Percentiles rank a stretch among this genome's conserved stretches.
phyloP scores from a whole-genome alignment of 2,888 invertebrate species.

The Xanthorhoe designata region DNA sequence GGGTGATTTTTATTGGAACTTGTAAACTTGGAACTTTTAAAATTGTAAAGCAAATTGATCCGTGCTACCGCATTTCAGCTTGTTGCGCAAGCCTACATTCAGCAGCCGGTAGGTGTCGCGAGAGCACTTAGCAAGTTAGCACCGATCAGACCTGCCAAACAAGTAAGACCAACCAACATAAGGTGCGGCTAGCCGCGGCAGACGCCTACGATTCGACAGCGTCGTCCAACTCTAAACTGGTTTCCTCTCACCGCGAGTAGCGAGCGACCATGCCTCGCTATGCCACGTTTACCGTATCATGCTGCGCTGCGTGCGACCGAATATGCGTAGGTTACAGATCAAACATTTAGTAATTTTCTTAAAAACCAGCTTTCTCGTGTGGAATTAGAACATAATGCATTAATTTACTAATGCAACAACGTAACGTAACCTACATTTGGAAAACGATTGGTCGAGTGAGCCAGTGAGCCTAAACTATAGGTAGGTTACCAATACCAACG shows the following conservation, averaged over 20 bases:
- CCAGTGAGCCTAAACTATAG: neutral
- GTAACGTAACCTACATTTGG: neutral
- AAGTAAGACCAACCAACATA: slow-evolving; percentile 34
- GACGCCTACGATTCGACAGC: slow-evolving; percentile 64
- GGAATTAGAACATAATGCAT: neutral
- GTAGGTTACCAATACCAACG: too few relatives aligned
- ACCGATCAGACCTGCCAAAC: slow-evolving; percentile 18
- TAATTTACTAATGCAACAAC: neutral
- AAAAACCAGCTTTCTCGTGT: slow-evolving; percentile 9
- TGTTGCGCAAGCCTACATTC: slow-evolving; percentile 10
- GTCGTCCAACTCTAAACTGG: slow-evolving; percentile 67
- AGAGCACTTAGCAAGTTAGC: slow-evolving; percentile 1
- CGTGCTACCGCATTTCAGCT: neutral
- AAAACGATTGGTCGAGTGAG: neutral
- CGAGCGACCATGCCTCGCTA: slow-evolving; percentile 47
- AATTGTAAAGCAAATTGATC: neutral
- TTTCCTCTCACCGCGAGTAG: slow-evolving; percentile 73
- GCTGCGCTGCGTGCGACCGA: slow-evolving; percentile 3
- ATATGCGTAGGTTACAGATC: slow-evolving; percentile 33
- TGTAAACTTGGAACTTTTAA: too few relatives aligned
- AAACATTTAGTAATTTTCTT: slow-evolving; percentile 30
- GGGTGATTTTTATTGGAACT: neutral
- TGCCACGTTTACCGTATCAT: slow-evolving; percentile 45
- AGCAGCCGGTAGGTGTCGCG: neutral
- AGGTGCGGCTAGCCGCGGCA: slow-evolving; percentile 64